Percentiles rank a stretch among this genome's conserved stretches.
phyloP scores from a whole-genome alignment of 1,140 invertebrate species.

The Pogonomyrmex barbatus region DNA sequence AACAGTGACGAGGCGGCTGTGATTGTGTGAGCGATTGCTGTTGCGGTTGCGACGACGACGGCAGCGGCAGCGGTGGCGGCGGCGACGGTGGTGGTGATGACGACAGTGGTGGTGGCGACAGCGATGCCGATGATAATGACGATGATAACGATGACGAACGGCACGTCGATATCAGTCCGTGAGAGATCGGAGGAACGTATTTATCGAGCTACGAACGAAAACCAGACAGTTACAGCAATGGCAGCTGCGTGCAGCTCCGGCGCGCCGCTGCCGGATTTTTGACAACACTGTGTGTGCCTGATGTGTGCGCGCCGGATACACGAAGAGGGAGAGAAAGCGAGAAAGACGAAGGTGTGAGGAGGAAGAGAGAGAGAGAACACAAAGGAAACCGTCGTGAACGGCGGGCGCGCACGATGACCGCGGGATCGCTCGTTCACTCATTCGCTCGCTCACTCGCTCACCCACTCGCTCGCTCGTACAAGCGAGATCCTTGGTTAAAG shows the following conservation, averaged over 20 bases:
- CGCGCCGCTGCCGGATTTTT: constrained; percentile 77
- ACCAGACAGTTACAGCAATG: constrained; percentile 71
- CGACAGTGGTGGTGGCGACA: not conserved
- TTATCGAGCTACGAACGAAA: constrained; percentile 61
- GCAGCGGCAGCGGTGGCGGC: not conserved
- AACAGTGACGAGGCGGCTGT: constrained; percentile 41
- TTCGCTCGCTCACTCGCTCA: not conserved
- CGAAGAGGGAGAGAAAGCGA: not conserved
- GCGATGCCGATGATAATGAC: constrained; percentile 25
- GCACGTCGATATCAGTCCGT: constrained; percentile 16
- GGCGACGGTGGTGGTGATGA: not conserved
- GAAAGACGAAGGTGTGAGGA: constrained; percentile 6
- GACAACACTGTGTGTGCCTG: constrained; percentile 69
- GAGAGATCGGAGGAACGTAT: constrained; percentile 46
- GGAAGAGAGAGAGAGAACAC: constrained; percentile 57
- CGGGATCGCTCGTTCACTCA: constrained; percentile 2
- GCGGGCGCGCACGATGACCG: constrained; percentile 44
- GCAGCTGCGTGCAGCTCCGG: constrained; percentile 67
- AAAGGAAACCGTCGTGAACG: constrained; percentile 69
- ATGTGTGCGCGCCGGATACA: constrained; percentile 46
- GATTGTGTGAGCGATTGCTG: not conserved
- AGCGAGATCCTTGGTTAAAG: not conserved
- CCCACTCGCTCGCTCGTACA: not conserved
- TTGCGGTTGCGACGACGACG: constrained; percentile 21
- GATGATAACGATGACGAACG: constrained; percentile 34